Base-by-base conservation (phyloP, 2,797 vertebrate genomes). In the Amblyopsis hoosieri region DNA sequence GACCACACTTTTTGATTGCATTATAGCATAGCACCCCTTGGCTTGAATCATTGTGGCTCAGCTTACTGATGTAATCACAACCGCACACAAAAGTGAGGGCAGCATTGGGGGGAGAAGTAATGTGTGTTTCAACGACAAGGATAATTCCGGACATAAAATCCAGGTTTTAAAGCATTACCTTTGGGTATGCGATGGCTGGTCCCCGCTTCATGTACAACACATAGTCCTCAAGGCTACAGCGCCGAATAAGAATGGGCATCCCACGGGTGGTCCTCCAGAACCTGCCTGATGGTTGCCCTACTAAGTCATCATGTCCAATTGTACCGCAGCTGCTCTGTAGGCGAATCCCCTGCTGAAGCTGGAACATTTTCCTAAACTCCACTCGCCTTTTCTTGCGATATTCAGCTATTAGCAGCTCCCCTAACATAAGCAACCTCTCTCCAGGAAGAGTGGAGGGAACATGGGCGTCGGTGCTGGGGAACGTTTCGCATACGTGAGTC, bases 211-310 rank as follows among this genome's bases (percentile, higher is more conserved):
- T 98, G 15, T 89, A 76, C 55, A 95, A 67, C 13, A 94, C 93
- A 9, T 92, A 97, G 14, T 97, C 96, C n/a, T 96, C 95, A 66
- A 98, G 76, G 3, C 93, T 90, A 17, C 94, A 89, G 60, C 96
- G 90, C 2, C 89, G 85, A 29, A 98, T 70, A 12, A 94, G 56
- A 62, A 97, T 61, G 15, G 63, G 46, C 8, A 73, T 15, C 0
- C 92, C 90, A 0, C 2, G 15, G 53, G 72, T 85, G 0, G 93
- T 88, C 13, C 23, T 79, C n/a, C 94, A 4, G 37, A 89, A 15
- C 53, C 83, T 79, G 2, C 95, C 96, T 0, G 94, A 87, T 0
- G 87, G 72, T 52, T 59, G 80, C 0, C 94, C 94, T 2, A 89
- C 79, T 0, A 98, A 86, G 52, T 93, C 71, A 0, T 81, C 52